phyloP scores from a whole-genome alignment of 2,113 vertebrate genomes.

The Nibea coibor region DNA sequence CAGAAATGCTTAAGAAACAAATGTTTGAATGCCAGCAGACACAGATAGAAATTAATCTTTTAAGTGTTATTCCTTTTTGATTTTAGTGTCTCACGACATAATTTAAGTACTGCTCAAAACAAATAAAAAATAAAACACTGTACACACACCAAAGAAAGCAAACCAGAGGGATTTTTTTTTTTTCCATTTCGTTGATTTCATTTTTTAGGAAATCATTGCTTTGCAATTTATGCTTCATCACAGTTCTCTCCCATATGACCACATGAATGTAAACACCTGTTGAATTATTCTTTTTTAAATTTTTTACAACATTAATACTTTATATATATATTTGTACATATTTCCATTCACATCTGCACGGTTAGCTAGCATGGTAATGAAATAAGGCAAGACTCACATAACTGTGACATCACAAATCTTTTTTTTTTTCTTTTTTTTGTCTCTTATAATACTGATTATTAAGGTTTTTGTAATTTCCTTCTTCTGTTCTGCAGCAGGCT shows the following conservation, averaged over 20 bases:
- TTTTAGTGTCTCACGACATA: conserved; percentile 99
- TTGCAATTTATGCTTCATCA: conserved; percentile 88
- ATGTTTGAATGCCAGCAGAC: conserved; percentile 80
- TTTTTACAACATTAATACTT: conserved; percentile 93
- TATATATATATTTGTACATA: conserved; percentile 87
- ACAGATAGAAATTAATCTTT: conserved; percentile 84
- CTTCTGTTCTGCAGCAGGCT: conserved; percentile 89
- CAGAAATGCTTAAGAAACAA: conserved; percentile 84
- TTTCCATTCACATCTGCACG: conserved; percentile 90
- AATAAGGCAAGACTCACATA: conserved; percentile 94
- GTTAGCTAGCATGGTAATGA: conserved; percentile 91
- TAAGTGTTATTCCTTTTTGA: conserved; percentile 91
- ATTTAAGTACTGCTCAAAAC: conserved; percentile 91
- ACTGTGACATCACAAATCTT: conserved; percentile 87
- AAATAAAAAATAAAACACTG: conserved; percentile 82
- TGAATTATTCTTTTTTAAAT: conserved; percentile 82
- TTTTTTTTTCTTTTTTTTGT: conserved; percentile 58
- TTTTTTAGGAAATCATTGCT: conserved; percentile 92
- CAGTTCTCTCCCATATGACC: conserved; percentile 89
- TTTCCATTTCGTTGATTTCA: conserved; percentile 67
- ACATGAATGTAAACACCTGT: conserved; percentile 98
- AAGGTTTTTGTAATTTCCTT: conserved; percentile 81
- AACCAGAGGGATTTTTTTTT: conserved; percentile 75
- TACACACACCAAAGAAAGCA: conserved; percentile 87
- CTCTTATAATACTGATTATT: conserved; percentile 91